These are phyloP conservation scores for Cataglyphis livida DNA, from an alignment of 2,888 invertebrate genomes.

Conservation along the genomic window DNA sequence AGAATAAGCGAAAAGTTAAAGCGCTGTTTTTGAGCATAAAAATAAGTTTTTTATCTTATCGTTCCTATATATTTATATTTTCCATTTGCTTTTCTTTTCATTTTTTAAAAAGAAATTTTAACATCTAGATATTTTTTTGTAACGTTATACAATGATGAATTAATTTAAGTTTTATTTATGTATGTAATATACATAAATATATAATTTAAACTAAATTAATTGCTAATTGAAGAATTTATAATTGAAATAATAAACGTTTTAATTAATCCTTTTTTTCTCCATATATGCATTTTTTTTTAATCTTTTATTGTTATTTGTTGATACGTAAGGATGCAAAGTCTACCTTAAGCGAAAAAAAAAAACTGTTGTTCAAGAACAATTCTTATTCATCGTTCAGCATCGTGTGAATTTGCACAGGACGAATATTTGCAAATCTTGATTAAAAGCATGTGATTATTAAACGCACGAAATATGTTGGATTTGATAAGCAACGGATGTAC, in stretches of 20 bases:
- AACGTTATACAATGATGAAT: neutral
- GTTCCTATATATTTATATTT: neutral
- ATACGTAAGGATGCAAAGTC: neutral
- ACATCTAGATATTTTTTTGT: neutral
- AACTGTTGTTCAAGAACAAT: neutral
- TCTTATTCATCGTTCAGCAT: neutral
- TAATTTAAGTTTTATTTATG: neutral
- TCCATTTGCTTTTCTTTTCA: neutral
- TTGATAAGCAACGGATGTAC: conserved; percentile 47
- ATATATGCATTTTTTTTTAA: neutral
- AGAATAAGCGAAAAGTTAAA: neutral
- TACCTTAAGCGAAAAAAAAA: neutral
- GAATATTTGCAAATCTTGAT: conserved; percentile 8
- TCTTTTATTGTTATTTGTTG: conserved; percentile 2
- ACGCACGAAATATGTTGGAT: conserved; percentile 29
- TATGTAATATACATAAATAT: neutral
- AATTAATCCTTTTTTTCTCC: neutral
- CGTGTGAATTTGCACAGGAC: neutral
- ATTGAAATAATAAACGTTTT: neutral
- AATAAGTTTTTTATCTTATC: neutral
- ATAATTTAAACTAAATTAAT: neutral
- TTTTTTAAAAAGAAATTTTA: neutral
- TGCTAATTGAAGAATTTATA: neutral
- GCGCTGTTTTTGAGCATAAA: neutral
- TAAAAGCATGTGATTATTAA: conserved; percentile 35